These are phyloP conservation scores for Cacatua alba DNA, from an alignment of 2,113 vertebrate genomes.

Conservation along the genomic window DNA sequence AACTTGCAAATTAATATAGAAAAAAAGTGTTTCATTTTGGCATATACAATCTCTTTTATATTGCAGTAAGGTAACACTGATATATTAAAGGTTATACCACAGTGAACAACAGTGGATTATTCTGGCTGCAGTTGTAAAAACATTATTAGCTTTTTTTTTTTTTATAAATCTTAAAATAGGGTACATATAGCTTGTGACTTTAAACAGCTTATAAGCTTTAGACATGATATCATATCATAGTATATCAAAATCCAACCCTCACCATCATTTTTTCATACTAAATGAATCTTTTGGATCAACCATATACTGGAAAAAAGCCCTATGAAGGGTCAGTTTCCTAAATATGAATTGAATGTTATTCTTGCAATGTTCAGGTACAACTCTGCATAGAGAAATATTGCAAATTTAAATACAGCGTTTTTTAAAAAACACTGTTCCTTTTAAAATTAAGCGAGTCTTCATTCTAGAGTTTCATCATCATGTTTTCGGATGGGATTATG, in stretches of 20 bases:
- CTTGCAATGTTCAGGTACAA: background rate
- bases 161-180: background rate
- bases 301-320: background rate
- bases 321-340: background rate
- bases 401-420: background rate
- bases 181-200: background rate
- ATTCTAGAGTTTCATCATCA: background rate
- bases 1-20: background rate
- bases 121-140: background rate
- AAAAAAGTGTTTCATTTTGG: background rate
- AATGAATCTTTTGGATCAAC: background rate
- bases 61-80: background rate
- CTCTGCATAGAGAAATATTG: background rate
- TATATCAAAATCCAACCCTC: background rate
- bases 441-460: background rate
- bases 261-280: background rate
- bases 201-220: background rate
- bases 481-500: background rate
- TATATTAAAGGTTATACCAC: background rate
- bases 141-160: background rate
- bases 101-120: background rate
- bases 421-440: background rate
- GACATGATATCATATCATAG: accelerated
- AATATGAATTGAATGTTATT: background rate
- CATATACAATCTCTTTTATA: background rate